These are phyloP conservation scores for Cryptomyrus ogoouensis DNA, from an alignment of 2,113 vertebrate species.

Conservation along the genomic window DNA sequence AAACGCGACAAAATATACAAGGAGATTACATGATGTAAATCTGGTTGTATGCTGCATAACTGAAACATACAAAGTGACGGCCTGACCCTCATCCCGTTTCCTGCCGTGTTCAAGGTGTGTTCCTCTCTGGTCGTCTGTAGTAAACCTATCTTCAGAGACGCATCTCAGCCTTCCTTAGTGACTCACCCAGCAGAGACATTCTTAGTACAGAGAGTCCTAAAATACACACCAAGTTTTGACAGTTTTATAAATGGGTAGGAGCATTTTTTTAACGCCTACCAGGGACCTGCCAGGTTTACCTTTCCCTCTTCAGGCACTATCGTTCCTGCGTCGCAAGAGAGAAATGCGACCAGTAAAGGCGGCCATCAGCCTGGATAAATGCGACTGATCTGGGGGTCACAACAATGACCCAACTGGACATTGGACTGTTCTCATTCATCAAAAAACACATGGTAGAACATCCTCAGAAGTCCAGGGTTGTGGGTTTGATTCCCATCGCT, in stretches of 20 bases:
- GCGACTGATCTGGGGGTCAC: neutral
- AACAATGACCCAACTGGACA: neutral
- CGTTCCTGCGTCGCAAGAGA: neutral
- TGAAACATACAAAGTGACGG: neutral
- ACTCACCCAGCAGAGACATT: neutral
- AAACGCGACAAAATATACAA: neutral
- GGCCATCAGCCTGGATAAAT: neutral
- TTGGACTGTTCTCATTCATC: neutral
- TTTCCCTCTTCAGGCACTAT: neutral
- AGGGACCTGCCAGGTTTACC: neutral
- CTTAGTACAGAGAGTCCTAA: neutral
- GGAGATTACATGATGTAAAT: neutral
- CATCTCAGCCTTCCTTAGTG: neutral
- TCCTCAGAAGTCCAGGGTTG: neutral
- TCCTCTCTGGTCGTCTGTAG: neutral
- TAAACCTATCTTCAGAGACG: neutral
- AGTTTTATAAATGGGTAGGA: constrained; percentile 9
- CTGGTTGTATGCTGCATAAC: neutral
- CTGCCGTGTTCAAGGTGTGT: neutral
- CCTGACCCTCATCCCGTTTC: neutral
- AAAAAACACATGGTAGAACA: neutral
- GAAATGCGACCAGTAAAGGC: neutral
- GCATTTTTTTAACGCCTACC: neutral
- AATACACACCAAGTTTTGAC: constrained; percentile 3
- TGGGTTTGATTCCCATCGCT: neutral